Evolutionary conservation across 2,113 vertebrate species (phyloP).

Genomic region (Eolophus roseicapilla): DNA sequence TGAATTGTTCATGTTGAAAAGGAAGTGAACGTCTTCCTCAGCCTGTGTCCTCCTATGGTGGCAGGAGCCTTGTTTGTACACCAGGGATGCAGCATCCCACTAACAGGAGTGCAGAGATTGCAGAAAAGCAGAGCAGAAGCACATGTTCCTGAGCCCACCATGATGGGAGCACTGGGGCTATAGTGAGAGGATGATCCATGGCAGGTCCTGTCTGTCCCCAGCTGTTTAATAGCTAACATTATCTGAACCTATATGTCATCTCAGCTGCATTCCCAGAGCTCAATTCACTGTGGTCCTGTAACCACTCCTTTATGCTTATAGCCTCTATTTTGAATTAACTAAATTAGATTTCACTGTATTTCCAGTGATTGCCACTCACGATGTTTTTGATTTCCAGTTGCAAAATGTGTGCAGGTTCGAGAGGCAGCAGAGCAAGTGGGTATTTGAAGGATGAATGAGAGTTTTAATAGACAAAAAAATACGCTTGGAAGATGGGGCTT

Average conservation of each 20-base stretch:
- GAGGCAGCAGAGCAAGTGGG: not conserved
- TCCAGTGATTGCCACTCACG: not conserved
- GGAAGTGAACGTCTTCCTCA: not conserved
- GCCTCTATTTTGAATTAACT: conserved; percentile 5
- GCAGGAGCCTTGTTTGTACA: not conserved
- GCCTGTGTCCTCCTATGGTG: not conserved
- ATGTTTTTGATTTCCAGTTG: not conserved
- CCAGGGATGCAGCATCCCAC: not conserved
- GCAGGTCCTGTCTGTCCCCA: not conserved
- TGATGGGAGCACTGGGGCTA: not conserved
- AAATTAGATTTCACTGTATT: not conserved
- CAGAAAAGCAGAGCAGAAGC: not conserved
- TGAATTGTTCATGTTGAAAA: conserved; percentile 1
- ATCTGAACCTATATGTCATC: conserved; percentile 3
- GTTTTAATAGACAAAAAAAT: not conserved
- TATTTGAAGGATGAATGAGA: not conserved
- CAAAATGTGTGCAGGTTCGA: not conserved
- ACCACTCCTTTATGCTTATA: not conserved
- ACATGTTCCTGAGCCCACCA: not conserved
- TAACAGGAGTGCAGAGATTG: not conserved
- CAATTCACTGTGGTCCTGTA: not conserved
- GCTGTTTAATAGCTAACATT: not conserved
- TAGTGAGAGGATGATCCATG: not conserved
- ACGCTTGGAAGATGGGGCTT: not conserved
- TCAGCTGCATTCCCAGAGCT: not conserved